Conservation (phyloP, 2,888 invertebrate species). For the Selenia dentaria region DNA sequence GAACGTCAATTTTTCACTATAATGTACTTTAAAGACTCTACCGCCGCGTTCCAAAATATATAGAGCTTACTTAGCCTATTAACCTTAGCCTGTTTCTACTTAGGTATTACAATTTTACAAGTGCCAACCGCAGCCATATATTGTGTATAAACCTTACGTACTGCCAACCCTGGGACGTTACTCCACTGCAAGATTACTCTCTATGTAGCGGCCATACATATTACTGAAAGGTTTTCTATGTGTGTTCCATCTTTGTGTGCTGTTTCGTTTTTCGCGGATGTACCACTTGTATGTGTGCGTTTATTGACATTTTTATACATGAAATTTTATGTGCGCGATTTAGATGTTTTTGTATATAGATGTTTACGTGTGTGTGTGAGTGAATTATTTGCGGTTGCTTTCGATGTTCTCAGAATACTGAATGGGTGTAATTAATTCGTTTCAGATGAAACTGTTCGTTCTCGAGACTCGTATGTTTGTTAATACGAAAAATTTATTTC, state of each 20-base stretch:
- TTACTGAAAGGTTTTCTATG: slow-evolving; percentile 58
- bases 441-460: slow-evolving; percentile 59
- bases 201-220: slow-evolving; percentile 70
- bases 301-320: slow-evolving; percentile 83
- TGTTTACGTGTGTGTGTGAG: slow-evolving; percentile 51
- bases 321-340: slow-evolving; percentile 76
- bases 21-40: too few relatives aligned
- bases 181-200: slow-evolving; percentile 65
- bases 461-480: slow-evolving; percentile 30
- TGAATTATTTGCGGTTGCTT: slow-evolving; percentile 68
- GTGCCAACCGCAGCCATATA: too few relatives aligned
- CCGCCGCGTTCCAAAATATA: too few relatives aligned
- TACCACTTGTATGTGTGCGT: slow-evolving; percentile 50
- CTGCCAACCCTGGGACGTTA: slow-evolving; percentile 23
- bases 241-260: slow-evolving; percentile 41
- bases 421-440: slow-evolving; percentile 77
- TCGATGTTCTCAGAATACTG: slow-evolving; percentile 72
- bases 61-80: too few relatives aligned
- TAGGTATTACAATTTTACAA: too few relatives aligned
- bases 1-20: too few relatives aligned
- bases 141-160: slow-evolving; percentile 1
- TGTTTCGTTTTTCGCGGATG: slow-evolving; percentile 38
- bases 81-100: too few relatives aligned
- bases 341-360: slow-evolving; percentile 62
- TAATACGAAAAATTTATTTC: slow-evolving; percentile 7